Percentiles rank a stretch among this genome's conserved stretches.
These are phyloP conservation scores for Apteryx owenii DNA, from an alignment of 2,113 vertebrate genomes.

Conservation along the genomic window DNA sequence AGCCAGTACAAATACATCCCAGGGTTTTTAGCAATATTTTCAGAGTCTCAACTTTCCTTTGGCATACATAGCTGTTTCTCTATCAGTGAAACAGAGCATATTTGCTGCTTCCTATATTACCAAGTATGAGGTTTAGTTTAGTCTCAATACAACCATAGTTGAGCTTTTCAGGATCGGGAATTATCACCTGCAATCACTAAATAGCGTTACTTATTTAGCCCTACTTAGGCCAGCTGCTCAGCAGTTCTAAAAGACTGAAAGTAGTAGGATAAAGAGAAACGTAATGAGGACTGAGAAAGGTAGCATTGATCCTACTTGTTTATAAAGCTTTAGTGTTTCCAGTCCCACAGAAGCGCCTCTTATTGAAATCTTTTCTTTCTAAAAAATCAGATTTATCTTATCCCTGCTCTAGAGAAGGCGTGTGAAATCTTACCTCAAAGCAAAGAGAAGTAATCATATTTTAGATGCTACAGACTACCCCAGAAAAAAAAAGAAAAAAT, in stretches of 20 bases:
- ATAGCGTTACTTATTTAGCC: neutral
- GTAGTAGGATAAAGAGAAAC: neutral
- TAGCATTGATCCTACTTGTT: neutral
- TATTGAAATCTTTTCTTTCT: neutral
- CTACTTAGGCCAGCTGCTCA: neutral
- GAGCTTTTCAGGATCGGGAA: neutral
- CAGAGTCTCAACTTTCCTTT: neutral
- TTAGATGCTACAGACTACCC: neutral
- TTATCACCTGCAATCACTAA: neutral
- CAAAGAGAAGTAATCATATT: neutral
- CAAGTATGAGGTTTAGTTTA: neutral
- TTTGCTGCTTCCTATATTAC: neutral
- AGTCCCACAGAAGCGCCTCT: neutral
- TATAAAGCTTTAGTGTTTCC: neutral
- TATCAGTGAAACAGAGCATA: neutral
- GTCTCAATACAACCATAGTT: neutral
- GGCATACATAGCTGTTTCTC: too few species aligned
- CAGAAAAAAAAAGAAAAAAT: neutral
- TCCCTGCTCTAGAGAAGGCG: neutral
- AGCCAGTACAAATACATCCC: neutral
- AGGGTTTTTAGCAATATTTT: fast-evolving
- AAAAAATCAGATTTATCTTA: neutral
- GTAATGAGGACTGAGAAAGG: neutral
- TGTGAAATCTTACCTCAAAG: neutral
- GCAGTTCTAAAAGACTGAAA: neutral